A percentile compares a stretch with the other conserved stretches of the same genome.
Evolutionary conservation across 64 coral and sea anemone species (phyloP).

Genomic region (Montipora sp.): DNA sequence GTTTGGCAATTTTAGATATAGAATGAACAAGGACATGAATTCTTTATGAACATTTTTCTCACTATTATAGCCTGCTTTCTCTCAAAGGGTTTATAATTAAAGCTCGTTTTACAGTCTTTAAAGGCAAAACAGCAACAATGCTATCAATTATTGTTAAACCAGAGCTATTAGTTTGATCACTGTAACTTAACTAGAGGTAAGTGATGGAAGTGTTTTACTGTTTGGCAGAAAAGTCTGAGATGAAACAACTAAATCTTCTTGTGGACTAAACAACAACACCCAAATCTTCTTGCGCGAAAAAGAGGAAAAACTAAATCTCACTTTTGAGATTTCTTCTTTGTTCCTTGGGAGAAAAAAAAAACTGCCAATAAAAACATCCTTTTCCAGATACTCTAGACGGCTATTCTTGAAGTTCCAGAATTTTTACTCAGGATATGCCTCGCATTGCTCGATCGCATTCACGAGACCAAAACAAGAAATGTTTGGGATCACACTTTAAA

Average conservation of each 20-base stretch:
- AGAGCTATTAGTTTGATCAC: not conserved
- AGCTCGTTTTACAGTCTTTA: not conserved
- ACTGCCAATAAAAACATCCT: too few species aligned
- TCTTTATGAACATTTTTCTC: not conserved
- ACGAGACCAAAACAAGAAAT: too few species aligned
- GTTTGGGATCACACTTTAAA: not conserved
- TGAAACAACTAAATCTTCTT: not conserved
- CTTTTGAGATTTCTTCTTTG: too few species aligned
- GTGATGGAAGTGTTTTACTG: not conserved
- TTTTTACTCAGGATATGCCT: not conserved
- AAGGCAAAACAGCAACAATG: not conserved
- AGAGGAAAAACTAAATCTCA: too few species aligned
- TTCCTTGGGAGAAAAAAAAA: too few species aligned
- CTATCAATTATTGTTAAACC: not conserved
- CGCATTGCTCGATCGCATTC: not conserved
- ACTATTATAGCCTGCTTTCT: not conserved
- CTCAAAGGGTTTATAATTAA: not conserved
- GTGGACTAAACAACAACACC: not conserved
- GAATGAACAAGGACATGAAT: conserved; percentile 5
- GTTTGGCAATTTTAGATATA: not conserved
- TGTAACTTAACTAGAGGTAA: not conserved
- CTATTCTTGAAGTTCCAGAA: not conserved
- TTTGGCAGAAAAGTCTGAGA: too few species aligned
- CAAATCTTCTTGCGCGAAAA: not conserved
- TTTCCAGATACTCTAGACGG: too few species aligned